Evolutionary conservation across 1,140 invertebrate species (phyloP).

Genomic region (Procambarus clarkii): DNA sequence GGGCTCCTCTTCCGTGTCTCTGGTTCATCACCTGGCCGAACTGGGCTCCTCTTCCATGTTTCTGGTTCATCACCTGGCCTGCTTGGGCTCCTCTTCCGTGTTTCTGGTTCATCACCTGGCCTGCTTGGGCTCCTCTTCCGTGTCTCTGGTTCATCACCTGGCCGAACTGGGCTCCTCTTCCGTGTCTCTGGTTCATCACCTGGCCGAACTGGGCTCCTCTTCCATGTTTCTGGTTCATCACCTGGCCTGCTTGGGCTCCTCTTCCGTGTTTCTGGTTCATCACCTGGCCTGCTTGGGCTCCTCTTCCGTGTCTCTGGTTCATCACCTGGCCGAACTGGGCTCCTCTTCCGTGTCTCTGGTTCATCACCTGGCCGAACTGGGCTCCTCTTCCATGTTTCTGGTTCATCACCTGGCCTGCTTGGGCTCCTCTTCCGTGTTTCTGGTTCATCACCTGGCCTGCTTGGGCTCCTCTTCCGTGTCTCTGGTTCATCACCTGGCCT

Average conservation of each 20-base stretch:
- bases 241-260: constrained; percentile 8
- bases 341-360: constrained; percentile 10
- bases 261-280: neutral
- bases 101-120: neutral
- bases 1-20: neutral
- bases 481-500: constrained; percentile 10
- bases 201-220: constrained; percentile 11
- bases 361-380: constrained; percentile 27
- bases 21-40: constrained; percentile 30
- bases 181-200: constrained; percentile 18
- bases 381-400: neutral
- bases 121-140: neutral
- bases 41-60: neutral
- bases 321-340: neutral
- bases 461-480: neutral
- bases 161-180: neutral
- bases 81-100: too few relatives aligned
- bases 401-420: constrained; percentile 35
- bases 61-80: constrained; percentile 38
- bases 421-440: constrained; percentile 22
- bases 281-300: neutral
- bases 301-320: neutral
- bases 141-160: constrained; percentile 5
- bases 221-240: constrained; percentile 19
- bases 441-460: constrained; percentile 4